Conservation (phyloP, 2,888 invertebrate species). For the Drosophila siamana region DNA sequence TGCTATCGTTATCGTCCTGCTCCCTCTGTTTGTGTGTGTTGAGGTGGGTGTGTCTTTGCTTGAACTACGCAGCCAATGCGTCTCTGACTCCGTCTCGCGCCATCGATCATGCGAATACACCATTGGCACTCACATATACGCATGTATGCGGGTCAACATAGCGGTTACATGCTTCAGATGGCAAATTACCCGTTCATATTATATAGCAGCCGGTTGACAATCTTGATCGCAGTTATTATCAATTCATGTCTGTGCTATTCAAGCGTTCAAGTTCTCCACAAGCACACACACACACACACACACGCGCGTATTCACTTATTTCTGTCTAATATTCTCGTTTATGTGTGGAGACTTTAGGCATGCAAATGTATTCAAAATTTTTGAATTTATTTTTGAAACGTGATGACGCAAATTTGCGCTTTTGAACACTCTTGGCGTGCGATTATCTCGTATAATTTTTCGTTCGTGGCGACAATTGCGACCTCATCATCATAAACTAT, state of each 20-base stretch:
- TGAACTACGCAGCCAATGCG: constrained; percentile 4
- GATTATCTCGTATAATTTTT: constrained; percentile 4
- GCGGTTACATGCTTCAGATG: constrained; percentile 40
- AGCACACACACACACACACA: neutral
- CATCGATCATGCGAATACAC: constrained; percentile 42
- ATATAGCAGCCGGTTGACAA: constrained; percentile 17
- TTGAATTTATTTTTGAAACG: constrained; percentile 37
- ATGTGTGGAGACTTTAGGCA: neutral
- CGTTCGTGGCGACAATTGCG: constrained; percentile 1
- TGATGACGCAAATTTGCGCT: constrained; percentile 47
- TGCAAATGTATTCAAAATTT: constrained; percentile 28
- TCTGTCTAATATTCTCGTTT: neutral
- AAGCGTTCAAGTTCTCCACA: constrained; percentile 32
- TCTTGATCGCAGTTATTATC: constrained; percentile 20
- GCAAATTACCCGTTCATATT: constrained; percentile 45
- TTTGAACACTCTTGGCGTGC: constrained; percentile 2
- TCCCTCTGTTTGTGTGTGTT: constrained; percentile 6
- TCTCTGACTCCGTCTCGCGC: constrained; percentile 29
- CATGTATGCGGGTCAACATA: constrained; percentile 7
- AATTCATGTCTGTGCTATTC: constrained; percentile 30
- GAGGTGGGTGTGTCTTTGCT: neutral
- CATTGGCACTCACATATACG: neutral
- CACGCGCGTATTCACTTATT: neutral
- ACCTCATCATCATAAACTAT: neutral
- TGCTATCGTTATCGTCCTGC: constrained; percentile 26